Evolutionary conservation across 2,888 invertebrate genomes (phyloP), one percentile per base, ranked within the genome.

Genomic region (Nymphalis c-album): DNA sequence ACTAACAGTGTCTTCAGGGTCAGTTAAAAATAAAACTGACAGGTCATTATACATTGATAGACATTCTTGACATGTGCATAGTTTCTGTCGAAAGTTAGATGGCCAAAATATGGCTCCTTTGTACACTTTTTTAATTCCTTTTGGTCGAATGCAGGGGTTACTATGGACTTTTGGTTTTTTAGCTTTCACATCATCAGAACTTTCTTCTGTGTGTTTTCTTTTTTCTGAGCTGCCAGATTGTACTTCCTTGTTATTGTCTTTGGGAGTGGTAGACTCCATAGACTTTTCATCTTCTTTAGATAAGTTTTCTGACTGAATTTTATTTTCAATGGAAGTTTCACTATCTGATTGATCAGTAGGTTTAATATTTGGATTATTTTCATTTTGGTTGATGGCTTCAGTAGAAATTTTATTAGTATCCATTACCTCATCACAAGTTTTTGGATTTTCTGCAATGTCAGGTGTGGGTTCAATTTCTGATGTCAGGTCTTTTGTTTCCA

Each of bases 1-100:
- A 71, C 94, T 94, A 0, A 98, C 96, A 0, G 97, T 97, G 81
- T 99, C 98, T 74, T 95, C 94, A 0, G 93, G 89, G 85, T 98
- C 98, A 45, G 95, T 87, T 60, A 99, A 88, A 84, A 95, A 98
- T 65, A 93, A 83, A 4, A 98, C 93, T 45, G 94, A 93, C 60
- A 95, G 90, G 26, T 94, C 93, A 78, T 94, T 93, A 81, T 98
- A 98, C 88, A 96, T 93, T 69, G 94, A 83, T 82, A 92, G 84
- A 78, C 97, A 97, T 61, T 93, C 92, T 66, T 87, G 85, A 78
- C 97, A 97, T 18, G 93, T 93, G 77, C 97, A 97, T 0, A 98
- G 92, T 68, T 94, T 94, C 64, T 94, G 93, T 51, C 98, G 94
- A 95, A 98, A 97, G 64, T 94, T 94, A 40, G 94, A 93, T 4